Base-by-base conservation (phyloP, 2,888 invertebrate genomes). In the Calephelis perditalis region DNA sequence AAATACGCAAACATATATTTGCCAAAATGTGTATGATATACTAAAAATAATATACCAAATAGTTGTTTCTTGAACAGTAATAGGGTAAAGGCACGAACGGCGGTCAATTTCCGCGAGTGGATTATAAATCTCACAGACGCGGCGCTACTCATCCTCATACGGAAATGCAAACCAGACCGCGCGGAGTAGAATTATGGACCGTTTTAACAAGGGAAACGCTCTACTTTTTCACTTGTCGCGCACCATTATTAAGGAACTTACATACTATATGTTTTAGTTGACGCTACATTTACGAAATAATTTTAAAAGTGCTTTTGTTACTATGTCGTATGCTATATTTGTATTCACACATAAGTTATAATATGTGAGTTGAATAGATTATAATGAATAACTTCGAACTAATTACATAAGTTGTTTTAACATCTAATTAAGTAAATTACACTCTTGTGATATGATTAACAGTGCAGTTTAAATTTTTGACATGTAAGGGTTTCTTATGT, bases 51-150 rank as follows among this genome's bases (percentile, higher is more conserved):
- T 70, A 47, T 64, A 62, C 26, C 62, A 63, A 76, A 15, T 55
- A 58, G 47, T 59, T 59, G 37, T 37, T 49, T 52, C 49, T 40
- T 52, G 49, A 49, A 40, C 64, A 63, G 65, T 77, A 77, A 70
- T 73, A 71, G 72, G 69, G 68, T 62, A 63, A 65, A 60, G 62
- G 62, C 60, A 63, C 62, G 67, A 62, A 65, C 67, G 67, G 66
- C 74, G 83, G 82, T 84, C 87, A 86, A 87, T 87, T 87, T 87
- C 87, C 87, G 80, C 71, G 71, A 73, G 73, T 72, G 77, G 71
- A 69, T 67, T 76, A 86, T 86, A 86, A 87, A 86, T 86, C 83
- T 81, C 73, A 65, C 70, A 82, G 84, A 82, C 75, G 73, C 78
- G 79, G 74, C 76, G 63, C 70, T 73, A 72, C 75, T 76, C 81